These are phyloP conservation scores for Hassar affinis DNA, from an alignment of 2,113 vertebrate species.

Conservation along the genomic window DNA sequence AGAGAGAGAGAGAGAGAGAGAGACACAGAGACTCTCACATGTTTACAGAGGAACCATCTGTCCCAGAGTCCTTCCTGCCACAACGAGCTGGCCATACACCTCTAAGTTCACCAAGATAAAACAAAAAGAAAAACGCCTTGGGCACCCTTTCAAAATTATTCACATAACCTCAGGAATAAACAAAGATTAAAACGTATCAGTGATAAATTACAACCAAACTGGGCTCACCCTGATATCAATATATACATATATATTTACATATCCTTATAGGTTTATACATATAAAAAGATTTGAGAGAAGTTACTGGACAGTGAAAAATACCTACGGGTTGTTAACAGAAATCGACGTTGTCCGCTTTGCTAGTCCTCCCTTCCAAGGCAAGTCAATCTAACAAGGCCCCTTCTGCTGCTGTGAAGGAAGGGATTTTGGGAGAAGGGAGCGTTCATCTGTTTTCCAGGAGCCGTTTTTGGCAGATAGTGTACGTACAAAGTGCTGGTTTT, in stretches of 20 bases:
- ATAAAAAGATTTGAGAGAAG: constrained; percentile 56
- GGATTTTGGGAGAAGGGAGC: constrained; percentile 53
- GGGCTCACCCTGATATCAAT: constrained; percentile 73
- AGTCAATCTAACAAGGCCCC: constrained; percentile 11
- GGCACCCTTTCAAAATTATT: constrained; percentile 61
- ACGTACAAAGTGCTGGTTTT: constrained; percentile 58
- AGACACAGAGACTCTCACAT: constrained; percentile 43
- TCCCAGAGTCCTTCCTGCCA: constrained; percentile 62
- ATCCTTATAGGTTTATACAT: constrained; percentile 60
- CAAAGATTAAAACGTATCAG: constrained; percentile 58
- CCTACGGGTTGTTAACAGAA: constrained; percentile 72
- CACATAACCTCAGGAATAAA: constrained; percentile 57
- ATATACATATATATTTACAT: constrained; percentile 73
- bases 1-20: too few relatives aligned
- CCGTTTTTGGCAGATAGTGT: constrained; percentile 50
- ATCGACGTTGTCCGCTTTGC: constrained; percentile 58
- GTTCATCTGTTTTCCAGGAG: constrained; percentile 48
- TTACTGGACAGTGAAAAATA: constrained; percentile 70
- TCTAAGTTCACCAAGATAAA: constrained; percentile 70
- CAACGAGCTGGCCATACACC: constrained; percentile 57
- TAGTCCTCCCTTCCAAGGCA: constrained; percentile 25
- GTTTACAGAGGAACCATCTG: constrained; percentile 64
- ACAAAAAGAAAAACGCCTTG: constrained; percentile 60
- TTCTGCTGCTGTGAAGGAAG: constrained; percentile 38
- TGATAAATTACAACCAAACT: constrained; percentile 70